A percentile compares a stretch with the other conserved stretches of the same genome.
Conservation (phyloP, 1,140 invertebrate genomes). For the Cephus cinctus region DNA sequence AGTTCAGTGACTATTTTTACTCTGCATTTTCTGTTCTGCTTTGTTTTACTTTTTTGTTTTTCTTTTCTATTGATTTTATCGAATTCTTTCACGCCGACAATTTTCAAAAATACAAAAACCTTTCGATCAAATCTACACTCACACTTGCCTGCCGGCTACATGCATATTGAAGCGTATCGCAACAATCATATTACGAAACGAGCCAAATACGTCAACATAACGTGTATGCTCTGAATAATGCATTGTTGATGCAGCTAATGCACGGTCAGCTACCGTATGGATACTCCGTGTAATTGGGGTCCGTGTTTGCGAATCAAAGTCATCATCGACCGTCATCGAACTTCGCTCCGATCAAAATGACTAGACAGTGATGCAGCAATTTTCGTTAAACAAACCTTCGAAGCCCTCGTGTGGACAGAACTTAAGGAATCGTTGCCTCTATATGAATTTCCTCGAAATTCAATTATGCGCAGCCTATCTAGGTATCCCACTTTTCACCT, state of each 20-base stretch:
- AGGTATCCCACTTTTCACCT: too few species aligned
- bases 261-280: conserved; percentile 49
- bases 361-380: conserved; percentile 27
- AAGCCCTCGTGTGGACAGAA: conserved; percentile 1
- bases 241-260: conserved; percentile 58
- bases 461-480: too few species aligned
- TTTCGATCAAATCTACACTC: neutral
- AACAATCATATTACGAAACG: conserved; percentile 53
- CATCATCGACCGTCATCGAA: conserved; percentile 48
- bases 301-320: conserved; percentile 57
- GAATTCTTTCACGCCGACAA: neutral
- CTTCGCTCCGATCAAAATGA: conserved; percentile 34
- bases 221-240: conserved; percentile 54
- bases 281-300: conserved; percentile 51
- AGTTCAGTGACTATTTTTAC: too few species aligned
- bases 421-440: too few species aligned
- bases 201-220: conserved; percentile 47
- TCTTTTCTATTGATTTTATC: conserved; percentile 6
- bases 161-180: conserved; percentile 46
- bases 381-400: conserved; percentile 22
- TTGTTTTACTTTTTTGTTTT: neutral
- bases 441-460: too few species aligned
- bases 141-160: conserved; percentile 1
- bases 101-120: neutral
- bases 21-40: too few species aligned